Conservation (phyloP, 2,113 vertebrate species). For the Neodontobutis hainanensis region DNA sequence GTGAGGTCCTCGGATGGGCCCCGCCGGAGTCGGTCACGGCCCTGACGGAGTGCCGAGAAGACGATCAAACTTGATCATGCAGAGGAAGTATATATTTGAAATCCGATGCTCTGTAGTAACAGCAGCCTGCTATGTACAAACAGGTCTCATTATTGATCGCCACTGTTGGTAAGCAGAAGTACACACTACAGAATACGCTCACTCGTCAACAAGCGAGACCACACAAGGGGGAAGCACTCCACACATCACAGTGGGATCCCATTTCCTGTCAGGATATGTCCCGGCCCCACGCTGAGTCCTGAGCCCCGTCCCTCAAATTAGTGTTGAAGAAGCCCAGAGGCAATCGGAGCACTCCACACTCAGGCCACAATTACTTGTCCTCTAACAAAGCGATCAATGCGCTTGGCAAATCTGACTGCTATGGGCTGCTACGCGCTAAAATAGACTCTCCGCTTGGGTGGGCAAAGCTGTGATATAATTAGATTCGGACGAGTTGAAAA, state of each 20-base stretch:
- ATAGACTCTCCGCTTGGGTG: conserved; percentile 30
- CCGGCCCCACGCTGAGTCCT: conserved; percentile 24
- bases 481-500: conserved; percentile 18
- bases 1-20: no score
- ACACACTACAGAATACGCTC: conserved; percentile 3
- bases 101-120: not conserved
- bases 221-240: conserved; percentile 23
- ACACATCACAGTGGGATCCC: conserved; percentile 30
- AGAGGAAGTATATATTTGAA: conserved; percentile 8
- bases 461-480: conserved; percentile 30
- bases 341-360: conserved; percentile 54
- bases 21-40: no score
- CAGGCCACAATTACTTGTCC: conserved; percentile 61
- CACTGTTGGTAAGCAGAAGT: conserved; percentile 19
- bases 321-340: conserved; percentile 60
- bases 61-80: no score
- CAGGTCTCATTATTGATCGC: conserved; percentile 27
- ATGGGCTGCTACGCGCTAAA: conserved; percentile 28
- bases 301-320: conserved; percentile 41
- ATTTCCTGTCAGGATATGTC: conserved; percentile 34
- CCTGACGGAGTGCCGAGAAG: no score
- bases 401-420: conserved; percentile 23
- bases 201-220: conserved; percentile 5
- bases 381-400: conserved; percentile 58
- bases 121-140: not conserved